Conservation (phyloP, 2,113 vertebrate species). For the Scalopus aquaticus region DNA sequence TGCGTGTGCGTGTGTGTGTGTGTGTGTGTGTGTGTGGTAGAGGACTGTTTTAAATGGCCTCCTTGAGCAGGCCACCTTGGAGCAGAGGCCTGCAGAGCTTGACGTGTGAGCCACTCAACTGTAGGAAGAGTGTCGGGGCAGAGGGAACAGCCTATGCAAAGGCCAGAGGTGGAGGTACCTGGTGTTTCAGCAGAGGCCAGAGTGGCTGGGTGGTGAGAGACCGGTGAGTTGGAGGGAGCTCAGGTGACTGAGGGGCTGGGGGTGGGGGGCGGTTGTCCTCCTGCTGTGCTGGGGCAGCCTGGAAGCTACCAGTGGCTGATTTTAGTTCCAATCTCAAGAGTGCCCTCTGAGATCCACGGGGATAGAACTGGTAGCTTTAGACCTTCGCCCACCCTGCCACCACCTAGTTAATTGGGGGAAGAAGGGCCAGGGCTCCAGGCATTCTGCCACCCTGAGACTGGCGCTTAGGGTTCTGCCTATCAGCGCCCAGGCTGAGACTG, state of each 20-base stretch:
- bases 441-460: too few relatives aligned
- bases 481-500: too few relatives aligned
- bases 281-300: background rate
- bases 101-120: background rate
- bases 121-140: background rate
- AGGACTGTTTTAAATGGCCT: background rate
- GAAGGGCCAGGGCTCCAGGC: too few relatives aligned
- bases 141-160: background rate
- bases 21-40: too few relatives aligned
- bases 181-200: background rate
- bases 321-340: too few relatives aligned
- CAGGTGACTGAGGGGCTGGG: too few relatives aligned
- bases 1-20: too few relatives aligned
- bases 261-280: too few relatives aligned
- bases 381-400: background rate
- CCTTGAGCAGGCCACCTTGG: background rate
- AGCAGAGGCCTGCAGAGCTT: background rate
- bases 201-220: background rate
- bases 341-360: background rate
- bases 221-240: background rate
- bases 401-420: too few relatives aligned
- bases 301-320: background rate
- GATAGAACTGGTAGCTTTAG: fast-evolving
- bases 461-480: too few relatives aligned
- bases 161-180: background rate